A percentile compares a stretch with the other conserved stretches of the same genome.
These are phyloP conservation scores for Pheucticus melanocephalus DNA, from an alignment of 2,113 vertebrate species.

Conservation along the genomic window DNA sequence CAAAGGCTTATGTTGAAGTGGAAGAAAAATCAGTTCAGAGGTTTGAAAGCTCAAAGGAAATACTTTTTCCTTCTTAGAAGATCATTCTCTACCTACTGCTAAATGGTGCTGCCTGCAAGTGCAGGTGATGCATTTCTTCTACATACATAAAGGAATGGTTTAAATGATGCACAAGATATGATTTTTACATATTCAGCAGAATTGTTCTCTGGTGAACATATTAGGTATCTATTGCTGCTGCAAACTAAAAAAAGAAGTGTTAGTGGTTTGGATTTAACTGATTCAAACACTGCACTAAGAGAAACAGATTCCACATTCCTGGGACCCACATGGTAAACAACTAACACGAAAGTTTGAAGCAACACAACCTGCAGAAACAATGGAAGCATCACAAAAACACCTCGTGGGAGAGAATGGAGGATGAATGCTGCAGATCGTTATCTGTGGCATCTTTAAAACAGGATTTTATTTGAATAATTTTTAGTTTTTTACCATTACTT, in stretches of 20 bases:
- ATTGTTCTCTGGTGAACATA: background rate
- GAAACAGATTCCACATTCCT: background rate
- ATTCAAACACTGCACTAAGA: background rate
- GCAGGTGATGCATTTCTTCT: background rate
- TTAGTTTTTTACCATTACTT: background rate
- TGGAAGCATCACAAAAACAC: background rate
- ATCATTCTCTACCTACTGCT: background rate
- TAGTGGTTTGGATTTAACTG: background rate
- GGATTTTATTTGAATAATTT: background rate
- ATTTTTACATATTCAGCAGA: background rate
- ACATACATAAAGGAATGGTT: background rate
- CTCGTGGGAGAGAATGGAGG: background rate
- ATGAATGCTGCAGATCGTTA: background rate
- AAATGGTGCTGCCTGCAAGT: background rate
- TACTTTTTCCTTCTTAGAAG: background rate
- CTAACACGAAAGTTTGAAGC: background rate
- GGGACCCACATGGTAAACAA: background rate
- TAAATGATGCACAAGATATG: background rate
- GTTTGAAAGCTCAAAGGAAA: constrained; percentile 14
- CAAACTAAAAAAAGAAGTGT: background rate
- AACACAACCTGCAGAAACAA: background rate
- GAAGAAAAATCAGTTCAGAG: constrained; percentile 5
- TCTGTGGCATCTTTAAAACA: background rate
- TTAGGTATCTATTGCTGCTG: background rate
- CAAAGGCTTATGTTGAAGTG: background rate